phyloP scores from a whole-genome alignment of 2,113 vertebrate genomes.

The Phalacrocorax brasilianus region DNA sequence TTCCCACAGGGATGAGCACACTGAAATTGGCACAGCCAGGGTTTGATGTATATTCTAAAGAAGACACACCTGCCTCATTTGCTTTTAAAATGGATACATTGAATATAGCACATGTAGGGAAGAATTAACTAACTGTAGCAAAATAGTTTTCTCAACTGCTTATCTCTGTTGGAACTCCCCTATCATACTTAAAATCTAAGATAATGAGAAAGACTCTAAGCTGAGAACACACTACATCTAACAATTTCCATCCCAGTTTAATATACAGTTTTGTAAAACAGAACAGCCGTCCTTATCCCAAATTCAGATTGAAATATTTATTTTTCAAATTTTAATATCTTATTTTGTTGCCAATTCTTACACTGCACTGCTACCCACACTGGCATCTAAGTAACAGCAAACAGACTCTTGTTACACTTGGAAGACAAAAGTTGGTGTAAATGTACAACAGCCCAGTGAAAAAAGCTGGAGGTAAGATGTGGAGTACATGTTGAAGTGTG shows the following conservation, averaged over 20 bases:
- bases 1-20: conserved; percentile 54
- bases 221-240: conserved; percentile 54
- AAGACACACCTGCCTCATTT: conserved; percentile 71
- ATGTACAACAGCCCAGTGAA: not conserved
- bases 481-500: not conserved
- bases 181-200: conserved; percentile 66
- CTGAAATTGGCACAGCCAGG: conserved; percentile 67
- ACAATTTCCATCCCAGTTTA: conserved; percentile 41
- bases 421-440: not conserved
- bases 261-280: conserved; percentile 17
- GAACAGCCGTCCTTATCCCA: not conserved
- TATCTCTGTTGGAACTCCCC: conserved; percentile 73
- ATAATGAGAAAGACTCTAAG: conserved; percentile 67
- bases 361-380: not conserved
- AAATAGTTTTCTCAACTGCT: conserved; percentile 74
- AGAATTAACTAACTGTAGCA: conserved; percentile 80
- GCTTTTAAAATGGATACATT: conserved; percentile 76
- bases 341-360: not conserved
- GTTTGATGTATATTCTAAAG: conserved; percentile 55
- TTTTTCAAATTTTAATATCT: not conserved
- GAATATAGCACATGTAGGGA: conserved; percentile 76
- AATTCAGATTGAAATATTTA: not conserved
- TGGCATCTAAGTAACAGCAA: not conserved
- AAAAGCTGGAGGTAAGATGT: not conserved
- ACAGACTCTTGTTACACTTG: not conserved